Percentiles rank a stretch among this genome's conserved stretches.
phyloP scores from a whole-genome alignment of 2,888 invertebrate genomes.

The Synergus itoensis region DNA sequence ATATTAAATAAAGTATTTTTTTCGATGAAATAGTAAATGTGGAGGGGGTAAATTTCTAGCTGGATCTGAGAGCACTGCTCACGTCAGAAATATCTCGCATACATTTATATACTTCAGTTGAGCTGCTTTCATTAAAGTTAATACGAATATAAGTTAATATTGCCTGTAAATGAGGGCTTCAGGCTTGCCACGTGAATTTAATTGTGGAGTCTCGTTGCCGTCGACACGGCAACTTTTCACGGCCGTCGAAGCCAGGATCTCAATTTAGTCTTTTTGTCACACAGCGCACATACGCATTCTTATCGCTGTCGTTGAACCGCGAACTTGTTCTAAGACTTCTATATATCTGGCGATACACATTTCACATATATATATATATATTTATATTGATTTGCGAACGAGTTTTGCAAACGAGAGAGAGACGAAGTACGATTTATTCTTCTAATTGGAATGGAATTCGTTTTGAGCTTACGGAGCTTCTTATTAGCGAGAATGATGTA shows the following conservation, averaged over 20 bases:
- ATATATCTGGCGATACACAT: background rate
- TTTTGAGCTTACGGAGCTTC: background rate
- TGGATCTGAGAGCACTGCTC: too few species aligned
- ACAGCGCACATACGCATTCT: slow-evolving; percentile 21
- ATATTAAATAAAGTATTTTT: too few species aligned
- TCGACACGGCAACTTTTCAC: slow-evolving; percentile 29
- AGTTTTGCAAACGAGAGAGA: slow-evolving; percentile 28
- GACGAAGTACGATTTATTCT: slow-evolving; percentile 35
- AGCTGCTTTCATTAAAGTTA: too few species aligned
- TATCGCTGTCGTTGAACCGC: slow-evolving; percentile 36
- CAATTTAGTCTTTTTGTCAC: slow-evolving; percentile 29
- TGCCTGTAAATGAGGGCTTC: background rate
- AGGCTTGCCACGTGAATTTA: slow-evolving; percentile 20
- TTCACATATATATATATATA: background rate
- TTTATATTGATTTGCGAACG: slow-evolving; percentile 30
- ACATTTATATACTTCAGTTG: too few species aligned
- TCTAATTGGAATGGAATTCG: slow-evolving; percentile 32
- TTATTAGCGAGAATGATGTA: background rate
- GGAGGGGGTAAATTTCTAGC: too few species aligned
- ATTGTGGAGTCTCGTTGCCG: slow-evolving; percentile 19
- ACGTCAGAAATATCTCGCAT: too few species aligned
- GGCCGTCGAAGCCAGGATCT: slow-evolving; percentile 32
- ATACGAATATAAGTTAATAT: slow-evolving; percentile 10
- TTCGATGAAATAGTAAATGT: too few species aligned
- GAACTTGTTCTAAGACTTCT: slow-evolving; percentile 31